Evolutionary conservation across 2,113 vertebrate species (phyloP).

Genomic region (Ophiodon elongatus): DNA sequence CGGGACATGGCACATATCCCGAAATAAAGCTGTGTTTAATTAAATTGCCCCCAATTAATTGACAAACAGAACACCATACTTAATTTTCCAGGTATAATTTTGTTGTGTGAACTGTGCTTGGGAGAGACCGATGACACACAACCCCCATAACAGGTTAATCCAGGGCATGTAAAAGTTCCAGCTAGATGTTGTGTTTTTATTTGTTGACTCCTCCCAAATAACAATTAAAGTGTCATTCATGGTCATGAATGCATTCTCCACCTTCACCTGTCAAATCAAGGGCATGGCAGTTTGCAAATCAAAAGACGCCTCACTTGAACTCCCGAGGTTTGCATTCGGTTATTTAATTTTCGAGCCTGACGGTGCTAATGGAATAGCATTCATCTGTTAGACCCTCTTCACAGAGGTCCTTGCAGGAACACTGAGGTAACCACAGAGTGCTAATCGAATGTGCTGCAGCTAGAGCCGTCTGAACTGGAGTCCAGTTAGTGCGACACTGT

Average conservation of each 20-base stretch:
- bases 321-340: not conserved
- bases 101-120: not conserved
- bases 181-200: not conserved
- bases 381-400: not conserved
- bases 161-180: not conserved
- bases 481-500: constrained; percentile 26
- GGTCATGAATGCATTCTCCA: not conserved
- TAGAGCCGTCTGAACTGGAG: not conserved
- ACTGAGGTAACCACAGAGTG: not conserved
- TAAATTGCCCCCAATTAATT: no score
- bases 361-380: not conserved
- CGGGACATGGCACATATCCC: no score
- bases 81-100: no score
- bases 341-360: not conserved
- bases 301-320: not conserved
- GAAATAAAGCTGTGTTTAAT: no score
- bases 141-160: not conserved
- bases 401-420: not conserved
- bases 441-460: not conserved
- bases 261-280: not conserved
- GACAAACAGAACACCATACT: no score
- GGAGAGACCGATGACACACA: not conserved
- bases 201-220: not conserved
- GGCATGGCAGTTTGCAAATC: not conserved
- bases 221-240: not conserved